Conservation (phyloP, 2,888 invertebrate genomes). For the Hesperia comma region DNA sequence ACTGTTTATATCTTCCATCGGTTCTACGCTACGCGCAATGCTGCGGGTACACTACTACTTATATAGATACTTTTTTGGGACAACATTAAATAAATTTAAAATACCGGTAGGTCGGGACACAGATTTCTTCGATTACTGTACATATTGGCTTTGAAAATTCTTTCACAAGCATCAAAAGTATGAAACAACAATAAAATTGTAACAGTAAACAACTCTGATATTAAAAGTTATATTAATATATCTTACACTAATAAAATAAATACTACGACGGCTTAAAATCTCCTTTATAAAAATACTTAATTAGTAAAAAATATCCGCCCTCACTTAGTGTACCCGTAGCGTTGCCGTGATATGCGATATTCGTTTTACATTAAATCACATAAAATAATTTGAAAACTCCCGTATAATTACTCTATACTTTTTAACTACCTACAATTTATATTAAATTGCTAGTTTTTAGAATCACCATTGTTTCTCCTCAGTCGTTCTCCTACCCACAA, state of each 20-base stretch:
- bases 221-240: neutral
- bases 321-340: conserved; percentile 7
- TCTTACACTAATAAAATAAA: too few relatives aligned
- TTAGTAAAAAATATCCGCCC: neutral
- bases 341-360: neutral
- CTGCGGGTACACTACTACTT: conserved; percentile 11
- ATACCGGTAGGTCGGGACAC: too few relatives aligned
- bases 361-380: conserved; percentile 26
- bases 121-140: too few relatives aligned
- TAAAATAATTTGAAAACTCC: conserved; percentile 29
- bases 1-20: conserved; percentile 5
- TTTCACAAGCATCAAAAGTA: too few relatives aligned
- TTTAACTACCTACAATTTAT: conserved; percentile 35
- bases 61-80: too few relatives aligned
- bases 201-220: too few relatives aligned
- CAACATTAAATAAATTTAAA: too few relatives aligned
- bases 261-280: too few relatives aligned
- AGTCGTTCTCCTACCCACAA: conserved; percentile 61
- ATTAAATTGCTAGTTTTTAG: conserved; percentile 51
- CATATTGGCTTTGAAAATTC: too few relatives aligned
- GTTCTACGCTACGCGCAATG: conserved; percentile 1
- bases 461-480: conserved; percentile 65
- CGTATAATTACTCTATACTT: conserved; percentile 31
- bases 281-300: neutral
- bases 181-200: too few relatives aligned